These are phyloP conservation scores for Scarus forsteni DNA, from an alignment of 2,797 vertebrate genomes.

Conservation along the genomic window DNA sequence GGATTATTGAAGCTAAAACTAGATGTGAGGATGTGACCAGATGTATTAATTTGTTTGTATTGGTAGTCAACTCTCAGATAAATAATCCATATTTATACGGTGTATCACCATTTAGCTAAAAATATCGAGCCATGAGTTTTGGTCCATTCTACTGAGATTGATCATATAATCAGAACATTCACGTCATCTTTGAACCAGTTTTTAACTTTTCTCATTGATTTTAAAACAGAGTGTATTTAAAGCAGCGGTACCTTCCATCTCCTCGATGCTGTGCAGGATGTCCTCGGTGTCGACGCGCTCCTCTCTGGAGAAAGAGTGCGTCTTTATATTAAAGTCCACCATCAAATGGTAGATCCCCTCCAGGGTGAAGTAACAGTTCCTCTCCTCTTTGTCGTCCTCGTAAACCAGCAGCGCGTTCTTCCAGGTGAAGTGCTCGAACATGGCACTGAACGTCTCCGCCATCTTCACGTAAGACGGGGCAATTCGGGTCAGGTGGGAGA, in stretches of 20 bases:
- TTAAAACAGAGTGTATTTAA: no score
- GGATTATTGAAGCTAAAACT: no score
- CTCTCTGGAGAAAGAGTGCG: constrained; percentile 76
- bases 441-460: constrained; percentile 92
- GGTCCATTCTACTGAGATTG: no score
- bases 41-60: no score
- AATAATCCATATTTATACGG: no score
- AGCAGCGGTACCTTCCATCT: constrained; percentile 76
- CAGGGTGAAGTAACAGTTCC: constrained; percentile 93
- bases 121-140: no score
- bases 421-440: constrained; percentile 93
- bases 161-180: no score
- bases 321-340: constrained; percentile 80
- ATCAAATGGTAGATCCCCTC: constrained; percentile 92
- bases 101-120: no score
- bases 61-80: no score
- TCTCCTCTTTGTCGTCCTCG: constrained; percentile 90
- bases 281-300: constrained; percentile 86
- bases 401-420: constrained; percentile 88
- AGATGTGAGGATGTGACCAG: no score
- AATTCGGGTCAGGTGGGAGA: constrained; percentile 93
- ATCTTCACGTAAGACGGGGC: constrained; percentile 95
- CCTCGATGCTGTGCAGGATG: constrained; percentile 75
- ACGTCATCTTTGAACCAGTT: no score
- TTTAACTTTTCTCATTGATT: no score